Conservation (phyloP, 1,140 invertebrate genomes). For the Neotoxoptera formosana region DNA sequence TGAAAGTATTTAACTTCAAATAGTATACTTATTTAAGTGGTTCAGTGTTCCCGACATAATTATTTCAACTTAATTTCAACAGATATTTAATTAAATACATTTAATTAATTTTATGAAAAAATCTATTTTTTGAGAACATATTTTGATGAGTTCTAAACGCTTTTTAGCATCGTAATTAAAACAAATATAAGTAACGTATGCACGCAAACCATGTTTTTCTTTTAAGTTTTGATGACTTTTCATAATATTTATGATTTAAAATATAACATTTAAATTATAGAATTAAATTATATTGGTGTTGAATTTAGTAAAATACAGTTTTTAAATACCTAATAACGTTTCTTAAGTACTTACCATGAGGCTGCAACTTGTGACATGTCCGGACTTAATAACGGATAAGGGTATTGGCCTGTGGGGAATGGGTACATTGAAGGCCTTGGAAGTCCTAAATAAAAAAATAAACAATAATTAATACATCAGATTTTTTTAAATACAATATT, state of each 20-base stretch:
- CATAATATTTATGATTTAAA: too few species aligned
- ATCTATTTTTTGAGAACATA: background rate
- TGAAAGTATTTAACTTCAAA: background rate
- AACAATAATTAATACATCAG: conserved; percentile 26
- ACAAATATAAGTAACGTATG: background rate
- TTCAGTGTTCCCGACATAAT: background rate
- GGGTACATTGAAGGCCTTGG: conserved; percentile 91
- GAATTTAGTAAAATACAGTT: background rate
- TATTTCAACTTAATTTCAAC: background rate
- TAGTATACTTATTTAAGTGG: background rate
- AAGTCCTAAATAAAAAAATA: conserved; percentile 70
- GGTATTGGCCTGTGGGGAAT: conserved; percentile 85
- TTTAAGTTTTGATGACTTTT: too few species aligned
- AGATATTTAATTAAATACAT: too few species aligned
- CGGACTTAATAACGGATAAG: conserved; percentile 92
- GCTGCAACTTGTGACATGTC: conserved; percentile 93
- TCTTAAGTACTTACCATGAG: conserved; percentile 79
- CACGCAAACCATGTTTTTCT: too few species aligned
- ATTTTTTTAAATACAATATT: background rate
- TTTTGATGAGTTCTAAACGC: background rate
- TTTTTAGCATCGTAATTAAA: background rate
- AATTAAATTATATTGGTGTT: too few species aligned
- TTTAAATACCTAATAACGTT: too few species aligned
- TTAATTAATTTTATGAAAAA: background rate
- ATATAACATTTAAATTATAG: too few species aligned